Evolutionary conservation across 2,113 vertebrate species (phyloP).

Genomic region (Junco hyemalis): DNA sequence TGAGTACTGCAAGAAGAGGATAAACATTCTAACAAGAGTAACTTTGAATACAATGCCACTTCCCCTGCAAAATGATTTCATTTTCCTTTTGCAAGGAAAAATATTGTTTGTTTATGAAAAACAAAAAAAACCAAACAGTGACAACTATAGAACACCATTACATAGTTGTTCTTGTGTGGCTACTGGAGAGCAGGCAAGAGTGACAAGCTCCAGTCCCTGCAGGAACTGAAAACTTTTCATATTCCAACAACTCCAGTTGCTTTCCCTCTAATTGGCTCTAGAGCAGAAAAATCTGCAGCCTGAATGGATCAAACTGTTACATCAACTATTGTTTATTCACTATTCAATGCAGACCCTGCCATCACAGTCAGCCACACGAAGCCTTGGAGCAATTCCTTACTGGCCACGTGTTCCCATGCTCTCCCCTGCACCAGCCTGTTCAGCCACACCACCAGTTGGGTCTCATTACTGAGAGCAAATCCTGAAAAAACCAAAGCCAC

Average conservation of each 20-base stretch:
- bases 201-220: neutral
- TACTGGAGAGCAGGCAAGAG: neutral
- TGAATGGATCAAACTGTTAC: neutral
- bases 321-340: neutral
- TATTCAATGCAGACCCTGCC: neutral
- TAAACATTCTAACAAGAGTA: neutral
- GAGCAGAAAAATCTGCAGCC: neutral
- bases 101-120: neutral
- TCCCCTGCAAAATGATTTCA: neutral
- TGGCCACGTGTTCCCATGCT: neutral
- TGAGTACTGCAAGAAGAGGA: neutral
- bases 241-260: neutral
- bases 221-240: neutral
- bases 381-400: neutral
- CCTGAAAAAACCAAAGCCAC: neutral
- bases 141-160: neutral
- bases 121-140: neutral
- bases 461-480: neutral
- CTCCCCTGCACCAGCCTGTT: neutral
- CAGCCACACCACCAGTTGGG: neutral
- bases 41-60: neutral
- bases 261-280: neutral
- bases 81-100: neutral
- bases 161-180: neutral
- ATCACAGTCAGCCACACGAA: neutral